Evolutionary conservation across 2,888 invertebrate genomes (phyloP), one percentile per base, ranked within the genome.

Genomic region (Lordiphosa fenestrarum): DNA sequence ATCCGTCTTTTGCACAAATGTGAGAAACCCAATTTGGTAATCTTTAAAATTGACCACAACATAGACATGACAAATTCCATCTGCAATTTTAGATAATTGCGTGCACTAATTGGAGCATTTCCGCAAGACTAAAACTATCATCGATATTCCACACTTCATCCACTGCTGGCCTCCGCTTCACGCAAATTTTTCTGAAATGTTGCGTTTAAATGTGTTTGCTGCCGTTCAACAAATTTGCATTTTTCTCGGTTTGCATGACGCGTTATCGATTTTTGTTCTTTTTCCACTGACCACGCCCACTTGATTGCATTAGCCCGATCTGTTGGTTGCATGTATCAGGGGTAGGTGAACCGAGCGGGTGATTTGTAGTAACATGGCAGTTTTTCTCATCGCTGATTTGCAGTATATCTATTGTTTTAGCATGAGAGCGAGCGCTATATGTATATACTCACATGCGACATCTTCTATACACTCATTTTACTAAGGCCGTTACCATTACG

Each of bases 401-500:
- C 30, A 30, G 30, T 30, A 10, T 30, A 30, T 30, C 30, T 30
- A 3, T 30, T 30, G 10, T 30, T 30, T 30, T 10, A 30, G 9
- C 30, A 9, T 30, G 30, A 30, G 30, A 10, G 30, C 30, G 9
- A 30, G 10, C 9, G 15, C 15, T 15, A 15, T 15, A 15, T 9
- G 9, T 30, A 10, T 10, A 30, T 30, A 30, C 30, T 9, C 7
- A 30, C 30, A 30, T 30, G 30, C 30, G 30, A 30, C 30, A 30
- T 3, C 30, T 30, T 3, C 30, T 30, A 30, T 30, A 30, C 9
- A 30, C 9, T 6, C 6, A 23, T 30, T 30, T 30, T 30, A 30
- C 30, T 44, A 54, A 41, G 36, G 57, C 48, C 53, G 65, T 63
- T 53, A 15, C 36, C 52, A 66, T 58, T 75, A 71, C 77, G 81